Base-by-base conservation (phyloP, 2,113 vertebrate species). In the Anarrhichthys ocellatus region DNA sequence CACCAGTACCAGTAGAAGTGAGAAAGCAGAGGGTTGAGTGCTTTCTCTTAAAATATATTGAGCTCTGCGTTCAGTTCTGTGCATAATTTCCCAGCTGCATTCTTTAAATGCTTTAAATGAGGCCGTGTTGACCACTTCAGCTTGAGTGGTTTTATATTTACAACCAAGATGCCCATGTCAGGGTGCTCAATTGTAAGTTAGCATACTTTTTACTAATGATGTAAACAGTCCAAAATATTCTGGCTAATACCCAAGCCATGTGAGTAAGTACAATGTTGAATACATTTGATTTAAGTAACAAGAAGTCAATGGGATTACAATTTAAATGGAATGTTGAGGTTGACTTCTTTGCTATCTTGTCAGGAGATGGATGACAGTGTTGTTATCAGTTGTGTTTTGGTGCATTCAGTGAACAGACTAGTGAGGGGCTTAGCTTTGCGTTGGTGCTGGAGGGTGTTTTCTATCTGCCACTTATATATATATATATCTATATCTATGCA, bases 41-140 rank as follows among this genome's bases (percentile, higher is more conserved):
- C 64, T 58, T 63, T 20, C 52, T 72, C 72, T 58, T 44, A 24
- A 79, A 32, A 67, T 42, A n/a, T 4, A 58, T 9, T 27, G 32
- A 65, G 34, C n/a, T 29, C 38, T 61, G 24, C 36, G 32, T 67
- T 9, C 3, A 59, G 58, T 44, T 58, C 46, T 38, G 1, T 54
- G 46, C 58, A 56, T 29, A 9, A 54, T 56, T 69, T 68, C 81
- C 17, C 38, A 0, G 22, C 65, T 67, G 56, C 56, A 29, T 14
- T 68, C 27, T 48, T 64, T 77, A 58, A 79, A 72, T 42, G 63
- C 59, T 68, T 73, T 63, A 9, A 9, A 58, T 72, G 71, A 11
- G 54, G 38, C 65, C 54, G 14, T 22, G 42, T n/a, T 42, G 48
- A 58, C 71, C 22, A 27, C 42, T 74, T 15, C 14, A 62, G 20